phyloP scores from a whole-genome alignment of 2,888 invertebrate species.

The Rhabditophanes sp. region DNA sequence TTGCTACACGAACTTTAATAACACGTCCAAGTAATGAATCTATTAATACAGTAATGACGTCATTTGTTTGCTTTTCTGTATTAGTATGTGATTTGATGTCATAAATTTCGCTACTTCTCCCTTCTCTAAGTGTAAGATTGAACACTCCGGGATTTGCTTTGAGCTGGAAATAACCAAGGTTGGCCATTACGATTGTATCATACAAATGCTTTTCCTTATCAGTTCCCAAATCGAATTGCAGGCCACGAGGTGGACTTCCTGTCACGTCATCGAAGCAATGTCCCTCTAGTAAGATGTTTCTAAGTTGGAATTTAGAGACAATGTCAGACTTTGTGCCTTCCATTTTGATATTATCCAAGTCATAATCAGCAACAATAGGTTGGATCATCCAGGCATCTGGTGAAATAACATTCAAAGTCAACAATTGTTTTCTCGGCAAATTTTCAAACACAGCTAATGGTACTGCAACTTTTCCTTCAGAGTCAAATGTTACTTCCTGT shows the following conservation, averaged over 20 bases:
- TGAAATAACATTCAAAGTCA: slow-evolving; percentile 62
- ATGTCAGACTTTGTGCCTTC: slow-evolving; percentile 54
- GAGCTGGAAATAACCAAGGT: slow-evolving; percentile 91
- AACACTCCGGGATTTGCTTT: slow-evolving; percentile 86
- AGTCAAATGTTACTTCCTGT: slow-evolving; percentile 65
- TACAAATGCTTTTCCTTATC: slow-evolving; percentile 53
- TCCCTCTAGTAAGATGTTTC: slow-evolving; percentile 76
- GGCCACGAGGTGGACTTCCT: slow-evolving; percentile 72
- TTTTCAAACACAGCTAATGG: slow-evolving; percentile 56
- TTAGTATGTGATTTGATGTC: slow-evolving; percentile 54
- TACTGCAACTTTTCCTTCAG: slow-evolving; percentile 54
- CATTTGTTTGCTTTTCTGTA: slow-evolving; percentile 17
- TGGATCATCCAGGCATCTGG: slow-evolving; percentile 68
- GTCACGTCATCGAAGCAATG: slow-evolving; percentile 76
- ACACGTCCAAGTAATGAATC: slow-evolving; percentile 37
- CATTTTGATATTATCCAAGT: slow-evolving; percentile 83
- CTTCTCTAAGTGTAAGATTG: slow-evolving; percentile 71
- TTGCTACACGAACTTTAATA: slow-evolving; percentile 54
- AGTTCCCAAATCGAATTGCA: slow-evolving; percentile 85
- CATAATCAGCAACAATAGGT: slow-evolving; percentile 54
- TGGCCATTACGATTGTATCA: slow-evolving; percentile 99
- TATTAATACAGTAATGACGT: slow-evolving; percentile 16
- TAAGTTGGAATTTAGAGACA: slow-evolving; percentile 78
- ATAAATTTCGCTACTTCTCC: slow-evolving; percentile 82
- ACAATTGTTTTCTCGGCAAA: slow-evolving; percentile 72